Evolutionary conservation across 53 echinoderm and acorn worm species (phyloP), one percentile per base, ranked within the genome.

Genomic region (Henricia sp.): DNA sequence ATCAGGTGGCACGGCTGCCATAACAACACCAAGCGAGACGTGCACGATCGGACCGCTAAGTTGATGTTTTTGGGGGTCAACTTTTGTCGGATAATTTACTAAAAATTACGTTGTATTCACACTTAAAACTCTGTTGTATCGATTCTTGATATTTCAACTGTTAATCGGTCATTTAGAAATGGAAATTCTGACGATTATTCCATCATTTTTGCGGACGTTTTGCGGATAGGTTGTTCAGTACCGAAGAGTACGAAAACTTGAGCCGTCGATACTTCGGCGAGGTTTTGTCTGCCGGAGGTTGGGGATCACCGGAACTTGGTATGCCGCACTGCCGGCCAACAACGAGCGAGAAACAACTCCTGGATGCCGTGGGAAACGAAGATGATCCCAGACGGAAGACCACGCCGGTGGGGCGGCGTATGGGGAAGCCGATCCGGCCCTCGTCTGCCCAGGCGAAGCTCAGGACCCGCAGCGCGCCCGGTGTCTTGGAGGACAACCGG

Each of bases 391-490:
- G 80, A 35, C 8, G 10, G 19, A 80, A 50, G 51, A 86, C 50
- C 56, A 82, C 94, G 88, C 69, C 96, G 52, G 86, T 86, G 6
- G 94, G 94, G 2, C 82, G 89, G 43, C 87, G 91, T 36, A 90
- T 90, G 43, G 96, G 93, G 17, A 91, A 91, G 75, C 87, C 85
- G 51, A 90, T 96, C 39, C 58, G 96, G 35, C 96, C 96, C 3
- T 67, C 93, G 8, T 96, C 96, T 33, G 96, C 96, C 46, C 67
- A 90, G 41, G 96, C 92, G 6, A 90, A 94, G 68, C 87, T 96
- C 9, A 89, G 94, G 85, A 85, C 96, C 13, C 86, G 86, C 66
- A 43, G 75, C 23, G 41, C 82, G 4, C 67, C 75, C 10, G 50
- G 63, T 58, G 78, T 68, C 32, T 70, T 94, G 41, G 96, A 96